Evolutionary conservation across 1,140 invertebrate species (phyloP).

Genomic region (Atta cephalotes): DNA sequence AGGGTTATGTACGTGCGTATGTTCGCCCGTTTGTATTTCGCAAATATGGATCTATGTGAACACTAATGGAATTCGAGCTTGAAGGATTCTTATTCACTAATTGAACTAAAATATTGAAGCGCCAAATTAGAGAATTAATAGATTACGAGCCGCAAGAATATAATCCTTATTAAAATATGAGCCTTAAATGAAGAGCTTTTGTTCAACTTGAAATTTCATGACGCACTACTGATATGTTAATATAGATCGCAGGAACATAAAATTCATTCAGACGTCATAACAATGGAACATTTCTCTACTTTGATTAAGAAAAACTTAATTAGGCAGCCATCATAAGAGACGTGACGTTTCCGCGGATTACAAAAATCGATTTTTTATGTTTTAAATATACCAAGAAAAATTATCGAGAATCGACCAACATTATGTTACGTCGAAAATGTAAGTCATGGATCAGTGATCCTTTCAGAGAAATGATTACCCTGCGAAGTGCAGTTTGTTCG

Average conservation of each 20-base stretch:
- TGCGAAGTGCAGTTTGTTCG: constrained; percentile 23
- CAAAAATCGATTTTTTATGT: constrained; percentile 17
- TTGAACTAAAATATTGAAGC: not conserved
- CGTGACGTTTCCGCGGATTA: not conserved
- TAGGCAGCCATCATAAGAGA: constrained; percentile 30
- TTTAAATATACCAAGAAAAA: constrained; percentile 5
- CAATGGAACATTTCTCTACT: not conserved
- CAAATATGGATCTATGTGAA: not conserved
- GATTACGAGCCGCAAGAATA: not conserved
- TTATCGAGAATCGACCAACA: not conserved
- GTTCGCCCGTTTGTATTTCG: constrained; percentile 4
- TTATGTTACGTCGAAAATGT: constrained; percentile 30
- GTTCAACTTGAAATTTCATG: not conserved
- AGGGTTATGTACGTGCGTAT: constrained; percentile 21
- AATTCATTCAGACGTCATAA: constrained; percentile 25
- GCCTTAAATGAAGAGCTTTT: not conserved
- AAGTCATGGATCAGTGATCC: constrained; percentile 44
- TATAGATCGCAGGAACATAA: not conserved
- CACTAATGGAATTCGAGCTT: not conserved
- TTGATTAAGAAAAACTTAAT: constrained; percentile 24
- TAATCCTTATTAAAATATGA: constrained; percentile 7
- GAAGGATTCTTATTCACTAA: not conserved
- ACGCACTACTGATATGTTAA: constrained; percentile 7
- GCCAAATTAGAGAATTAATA: constrained; percentile 10
- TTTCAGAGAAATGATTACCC: constrained; percentile 43